Percentiles rank a stretch among this genome's conserved stretches.
These are phyloP conservation scores for Mesembrinibis cayennensis DNA, from an alignment of 2,113 vertebrate species.

Conservation along the genomic window DNA sequence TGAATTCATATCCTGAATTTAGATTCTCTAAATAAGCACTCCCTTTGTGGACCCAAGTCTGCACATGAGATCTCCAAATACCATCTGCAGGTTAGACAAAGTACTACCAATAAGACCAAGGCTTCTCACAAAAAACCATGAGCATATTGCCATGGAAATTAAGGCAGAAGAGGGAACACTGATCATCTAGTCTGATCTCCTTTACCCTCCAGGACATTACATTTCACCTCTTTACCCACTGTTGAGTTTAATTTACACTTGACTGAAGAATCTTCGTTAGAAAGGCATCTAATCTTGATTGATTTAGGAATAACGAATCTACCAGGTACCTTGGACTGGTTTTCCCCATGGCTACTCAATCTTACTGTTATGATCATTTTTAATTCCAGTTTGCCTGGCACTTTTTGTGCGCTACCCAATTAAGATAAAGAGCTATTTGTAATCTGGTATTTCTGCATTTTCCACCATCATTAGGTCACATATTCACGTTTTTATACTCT, in stretches of 20 bases:
- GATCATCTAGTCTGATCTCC: neutral
- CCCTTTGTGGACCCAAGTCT: neutral
- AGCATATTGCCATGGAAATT: neutral
- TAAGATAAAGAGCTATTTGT: neutral
- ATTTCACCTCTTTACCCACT: neutral
- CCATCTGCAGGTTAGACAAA: constrained; percentile 73
- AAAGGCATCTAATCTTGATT: neutral
- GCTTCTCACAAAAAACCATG: neutral
- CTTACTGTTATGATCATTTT: neutral
- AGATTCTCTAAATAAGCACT: neutral
- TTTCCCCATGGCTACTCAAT: neutral
- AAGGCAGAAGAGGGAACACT: neutral
- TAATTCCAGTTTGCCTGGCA: neutral
- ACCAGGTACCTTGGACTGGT: neutral
- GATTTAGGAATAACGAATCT: neutral
- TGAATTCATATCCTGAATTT: neutral
- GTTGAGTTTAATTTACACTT: neutral
- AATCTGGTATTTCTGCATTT: neutral
- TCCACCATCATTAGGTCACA: neutral
- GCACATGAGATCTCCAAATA: constrained; percentile 86
- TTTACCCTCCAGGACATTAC: neutral
- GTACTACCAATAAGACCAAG: neutral
- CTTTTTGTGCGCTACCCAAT: neutral
- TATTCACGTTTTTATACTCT: neutral
- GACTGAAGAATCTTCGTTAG: neutral